These are phyloP conservation scores for Lumbricus terrestris DNA, from an alignment of 2,888 invertebrate genomes.

Conservation along the genomic window DNA sequence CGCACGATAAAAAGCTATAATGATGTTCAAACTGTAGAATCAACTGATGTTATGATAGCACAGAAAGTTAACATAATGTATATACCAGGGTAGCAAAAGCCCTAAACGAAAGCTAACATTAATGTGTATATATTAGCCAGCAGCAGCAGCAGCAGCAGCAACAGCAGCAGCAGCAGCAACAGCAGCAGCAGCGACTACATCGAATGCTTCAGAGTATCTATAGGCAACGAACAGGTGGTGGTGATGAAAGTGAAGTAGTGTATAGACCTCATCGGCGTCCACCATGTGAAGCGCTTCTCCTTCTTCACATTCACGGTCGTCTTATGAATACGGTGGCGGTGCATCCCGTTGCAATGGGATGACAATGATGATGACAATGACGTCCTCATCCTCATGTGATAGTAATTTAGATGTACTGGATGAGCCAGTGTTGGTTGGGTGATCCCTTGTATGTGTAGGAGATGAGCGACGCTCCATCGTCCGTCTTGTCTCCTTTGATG, in stretches of 20 bases:
- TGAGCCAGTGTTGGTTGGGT: slow-evolving; percentile 30
- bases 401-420: slow-evolving; percentile 24
- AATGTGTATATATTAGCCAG: no score
- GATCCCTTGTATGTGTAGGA: slow-evolving; percentile 26
- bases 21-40: no score
- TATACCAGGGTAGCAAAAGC: no score
- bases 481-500: slow-evolving; percentile 25
- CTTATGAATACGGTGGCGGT: neutral
- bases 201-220: neutral
- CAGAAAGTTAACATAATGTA: no score
- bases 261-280: neutral
- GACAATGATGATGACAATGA: no score
- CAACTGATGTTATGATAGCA: neutral
- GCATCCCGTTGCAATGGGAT: no score
- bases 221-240: no score
- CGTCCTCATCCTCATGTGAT: neutral
- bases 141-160: no score
- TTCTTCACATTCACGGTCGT: neutral
- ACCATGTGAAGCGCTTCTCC: neutral
- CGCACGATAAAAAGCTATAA: no score
- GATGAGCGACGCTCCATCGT: slow-evolving; percentile 30
- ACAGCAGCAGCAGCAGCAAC: no score
- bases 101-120: neutral
- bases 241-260: neutral
- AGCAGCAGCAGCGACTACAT: no score